A percentile compares a stretch with the other conserved stretches of the same genome.
Evolutionary conservation across 2,113 vertebrate genomes (phyloP).

Genomic region (Cebidichthys violaceus): DNA sequence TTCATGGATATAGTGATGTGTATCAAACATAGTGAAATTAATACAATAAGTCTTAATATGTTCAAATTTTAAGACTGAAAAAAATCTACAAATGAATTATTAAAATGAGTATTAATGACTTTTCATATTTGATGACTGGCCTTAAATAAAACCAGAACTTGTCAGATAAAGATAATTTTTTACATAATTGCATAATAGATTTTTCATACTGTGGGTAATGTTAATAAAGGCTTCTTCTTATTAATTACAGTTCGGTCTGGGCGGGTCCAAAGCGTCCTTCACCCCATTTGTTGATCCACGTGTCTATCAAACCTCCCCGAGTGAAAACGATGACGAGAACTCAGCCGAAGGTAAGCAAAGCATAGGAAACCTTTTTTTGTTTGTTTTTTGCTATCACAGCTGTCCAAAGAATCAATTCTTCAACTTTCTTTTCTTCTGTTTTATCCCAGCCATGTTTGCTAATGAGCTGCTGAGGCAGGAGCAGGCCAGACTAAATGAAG

Average conservation of each 20-base stretch:
- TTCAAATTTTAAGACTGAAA: neutral
- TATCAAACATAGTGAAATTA: neutral
- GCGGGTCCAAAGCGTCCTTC: constrained; percentile 94
- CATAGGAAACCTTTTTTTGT: neutral
- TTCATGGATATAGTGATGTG: neutral
- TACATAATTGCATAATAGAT: too few relatives aligned
- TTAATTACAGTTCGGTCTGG: constrained; percentile 88
- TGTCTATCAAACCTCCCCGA: constrained; percentile 94
- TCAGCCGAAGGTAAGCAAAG: constrained; percentile 86
- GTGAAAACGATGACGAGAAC: constrained; percentile 88
- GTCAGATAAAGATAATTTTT: neutral
- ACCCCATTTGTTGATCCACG: constrained; percentile 94
- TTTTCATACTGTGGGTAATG: neutral
- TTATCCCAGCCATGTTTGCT: constrained; percentile 88
- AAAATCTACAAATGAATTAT: neutral
- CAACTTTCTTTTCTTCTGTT: neutral
- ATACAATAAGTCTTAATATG: neutral
- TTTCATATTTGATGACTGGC: neutral
- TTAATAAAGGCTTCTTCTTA: neutral
- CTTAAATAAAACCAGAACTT: neutral
- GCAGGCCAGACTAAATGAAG: constrained; percentile 95
- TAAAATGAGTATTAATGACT: neutral
- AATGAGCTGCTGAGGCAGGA: constrained; percentile 96
- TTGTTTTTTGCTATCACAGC: neutral
- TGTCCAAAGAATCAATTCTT: neutral